A percentile compares a stretch with the other conserved stretches of the same genome.
Conservation (phyloP, 1,140 invertebrate genomes). For the Bombus haemorrhoidalis region DNA sequence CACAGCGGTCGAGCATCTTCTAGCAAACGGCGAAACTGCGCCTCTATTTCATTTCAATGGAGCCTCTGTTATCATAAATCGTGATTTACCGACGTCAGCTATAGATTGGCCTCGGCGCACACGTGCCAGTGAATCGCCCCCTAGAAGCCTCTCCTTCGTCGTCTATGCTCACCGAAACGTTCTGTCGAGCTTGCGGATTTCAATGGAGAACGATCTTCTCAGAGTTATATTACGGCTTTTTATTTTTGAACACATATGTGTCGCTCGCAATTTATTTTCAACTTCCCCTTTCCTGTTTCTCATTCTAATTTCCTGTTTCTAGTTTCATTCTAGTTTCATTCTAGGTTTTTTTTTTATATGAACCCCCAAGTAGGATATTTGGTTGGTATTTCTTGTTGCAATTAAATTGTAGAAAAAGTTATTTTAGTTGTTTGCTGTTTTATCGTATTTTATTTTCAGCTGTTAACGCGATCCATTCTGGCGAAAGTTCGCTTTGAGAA, state of each 20-base stretch:
- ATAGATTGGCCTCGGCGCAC: constrained; percentile 47
- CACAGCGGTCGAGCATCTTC: constrained; percentile 46
- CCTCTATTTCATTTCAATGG: constrained; percentile 70
- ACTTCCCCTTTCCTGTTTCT: neutral
- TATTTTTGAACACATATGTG: neutral
- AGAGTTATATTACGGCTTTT: neutral
- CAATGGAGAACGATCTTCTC: neutral
- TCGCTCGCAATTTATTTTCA: neutral
- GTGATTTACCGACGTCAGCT: constrained; percentile 61
- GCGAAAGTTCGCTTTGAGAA: too few species aligned
- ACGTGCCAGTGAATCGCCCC: constrained; percentile 5
- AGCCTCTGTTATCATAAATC: constrained; percentile 70
- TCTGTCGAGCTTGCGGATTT: constrained; percentile 12
- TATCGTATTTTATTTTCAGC: too few species aligned
- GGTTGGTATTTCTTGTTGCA: too few species aligned
- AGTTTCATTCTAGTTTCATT: too few species aligned
- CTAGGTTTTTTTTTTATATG: neutral
- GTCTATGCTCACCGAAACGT: neutral
- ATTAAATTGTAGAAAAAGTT: too few species aligned
- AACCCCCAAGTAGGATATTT: too few species aligned
- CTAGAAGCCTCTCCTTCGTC: neutral
- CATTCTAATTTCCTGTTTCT: neutral
- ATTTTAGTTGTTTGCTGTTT: too few species aligned
- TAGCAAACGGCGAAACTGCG: constrained; percentile 58
- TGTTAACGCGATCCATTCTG: too few species aligned